Conservation (phyloP, 1,140 invertebrate genomes). For the Doryteuthis pealeii region DNA sequence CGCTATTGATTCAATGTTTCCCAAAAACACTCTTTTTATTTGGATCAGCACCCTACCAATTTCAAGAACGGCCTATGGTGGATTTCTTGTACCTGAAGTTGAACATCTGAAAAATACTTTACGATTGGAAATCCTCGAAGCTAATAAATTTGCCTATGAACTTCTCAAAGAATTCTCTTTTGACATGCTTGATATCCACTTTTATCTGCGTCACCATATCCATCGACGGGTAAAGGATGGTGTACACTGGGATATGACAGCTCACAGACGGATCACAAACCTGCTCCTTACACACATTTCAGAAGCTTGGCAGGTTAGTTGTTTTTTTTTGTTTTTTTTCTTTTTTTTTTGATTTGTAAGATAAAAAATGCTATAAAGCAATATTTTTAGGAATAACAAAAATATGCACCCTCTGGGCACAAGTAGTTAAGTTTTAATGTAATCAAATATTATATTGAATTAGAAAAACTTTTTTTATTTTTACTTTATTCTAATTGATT, state of each 20-base stretch:
- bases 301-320: conserved; percentile 34
- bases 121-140: conserved; percentile 62
- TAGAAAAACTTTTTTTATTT: too few species aligned
- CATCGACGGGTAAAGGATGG: conserved; percentile 46
- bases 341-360: too few species aligned
- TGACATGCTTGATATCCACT: conserved; percentile 64
- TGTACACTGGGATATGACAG: conserved; percentile 52
- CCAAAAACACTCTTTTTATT: conserved; percentile 56
- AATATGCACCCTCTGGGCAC: too few species aligned
- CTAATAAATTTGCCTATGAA: conserved; percentile 58
- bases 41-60: conserved; percentile 63
- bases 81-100: conserved; percentile 60
- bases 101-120: conserved; percentile 58
- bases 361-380: too few species aligned
- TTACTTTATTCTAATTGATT: too few species aligned
- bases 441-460: too few species aligned
- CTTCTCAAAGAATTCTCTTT: conserved; percentile 51
- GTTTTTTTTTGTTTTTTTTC: too few species aligned
- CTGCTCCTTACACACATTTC: conserved; percentile 46
- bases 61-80: conserved; percentile 53
- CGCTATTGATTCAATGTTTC: conserved; percentile 49
- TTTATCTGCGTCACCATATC: conserved; percentile 53
- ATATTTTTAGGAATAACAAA: too few species aligned
- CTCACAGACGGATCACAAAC: conserved; percentile 49
- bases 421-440: too few species aligned